Evolutionary conservation across 2,888 invertebrate genomes (phyloP), one percentile per base, ranked within the genome.

Genomic region (Hydroisotoma schaefferi): DNA sequence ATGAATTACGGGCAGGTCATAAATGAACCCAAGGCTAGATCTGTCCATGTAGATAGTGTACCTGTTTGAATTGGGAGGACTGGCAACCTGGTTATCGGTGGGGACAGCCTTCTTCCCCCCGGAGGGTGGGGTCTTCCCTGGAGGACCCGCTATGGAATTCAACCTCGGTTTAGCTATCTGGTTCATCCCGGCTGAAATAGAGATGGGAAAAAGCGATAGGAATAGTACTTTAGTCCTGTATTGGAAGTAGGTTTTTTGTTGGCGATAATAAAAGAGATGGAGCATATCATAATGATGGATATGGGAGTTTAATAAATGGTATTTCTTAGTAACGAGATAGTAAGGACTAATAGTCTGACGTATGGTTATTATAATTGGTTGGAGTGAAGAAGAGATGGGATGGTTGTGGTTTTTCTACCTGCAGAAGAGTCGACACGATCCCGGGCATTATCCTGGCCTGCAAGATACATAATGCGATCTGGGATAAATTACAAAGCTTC

Each of bases 401-500:
- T 33, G 15, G 15, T 33, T 33, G 8, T 33, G 33, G 15, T 33
- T 8, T 33, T 33, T 10, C 33, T 59, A 44, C 44, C 48, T 51
- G 47, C 20, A 20, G n/a, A n/a, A n/a, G 54, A 44, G 46, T 55
- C 55, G 18, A 38, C 47, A 40, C 54, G 67, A 56, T 72, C 72
- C 47, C 67, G 59, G 33, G 64, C 58, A 59, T 65, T 70, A 18
- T 68, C 68, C 51, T 68, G 68, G 54, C 68, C 68, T 68, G 65
- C 25, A 59, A 68, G 44, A 57, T 62, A 69, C 51, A 68, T 63
- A 58, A 71, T 61, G 60, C 65, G 68, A 63, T 68, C 68, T 70
- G 57, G 63, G 65, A 70, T 67, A 67, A 68, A 70, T 67, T 65
- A 59, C 54, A 54, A n/a, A 55, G 27, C 53, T 40, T 53, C 53